phyloP scores from a whole-genome alignment of 2,113 vertebrate species.

The Rhynchopsitta pachyrhyncha region DNA sequence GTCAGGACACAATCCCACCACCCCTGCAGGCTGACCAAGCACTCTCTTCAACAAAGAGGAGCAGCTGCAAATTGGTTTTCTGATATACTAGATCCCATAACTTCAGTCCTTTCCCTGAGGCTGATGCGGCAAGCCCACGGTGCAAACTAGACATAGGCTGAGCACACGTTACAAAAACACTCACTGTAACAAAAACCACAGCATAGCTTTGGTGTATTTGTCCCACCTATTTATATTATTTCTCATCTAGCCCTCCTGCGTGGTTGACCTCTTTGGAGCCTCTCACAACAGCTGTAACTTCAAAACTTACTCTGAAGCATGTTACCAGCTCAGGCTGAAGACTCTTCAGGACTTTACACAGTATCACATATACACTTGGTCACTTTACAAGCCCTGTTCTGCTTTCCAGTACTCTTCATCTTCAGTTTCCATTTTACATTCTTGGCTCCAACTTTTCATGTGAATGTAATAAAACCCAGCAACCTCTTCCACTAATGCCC shows the following conservation, averaged over 20 bases:
- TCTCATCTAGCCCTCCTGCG: not conserved
- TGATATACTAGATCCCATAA: rapidly evolving
- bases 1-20: not conserved
- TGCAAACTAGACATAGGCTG: rapidly evolving
- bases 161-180: rapidly evolving
- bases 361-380: not conserved
- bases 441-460: not conserved
- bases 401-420: not conserved
- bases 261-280: not conserved
- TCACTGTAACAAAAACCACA: rapidly evolving
- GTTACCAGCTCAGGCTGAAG: slow-evolving; percentile 22
- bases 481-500: not conserved
- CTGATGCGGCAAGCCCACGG: not conserved
- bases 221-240: not conserved
- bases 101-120: not conserved
- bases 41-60: not conserved
- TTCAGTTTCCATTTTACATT: not conserved
- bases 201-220: rapidly evolving
- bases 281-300: slow-evolving; percentile 5
- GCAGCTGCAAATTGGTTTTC: not conserved
- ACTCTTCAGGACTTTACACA: not conserved
- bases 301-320: not conserved
- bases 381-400: not conserved
- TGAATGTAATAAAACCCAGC: not conserved
- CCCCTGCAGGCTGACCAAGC: not conserved